Base-by-base conservation (phyloP, 2,797 vertebrate species). In the Pteronotus mesoamericanus region DNA sequence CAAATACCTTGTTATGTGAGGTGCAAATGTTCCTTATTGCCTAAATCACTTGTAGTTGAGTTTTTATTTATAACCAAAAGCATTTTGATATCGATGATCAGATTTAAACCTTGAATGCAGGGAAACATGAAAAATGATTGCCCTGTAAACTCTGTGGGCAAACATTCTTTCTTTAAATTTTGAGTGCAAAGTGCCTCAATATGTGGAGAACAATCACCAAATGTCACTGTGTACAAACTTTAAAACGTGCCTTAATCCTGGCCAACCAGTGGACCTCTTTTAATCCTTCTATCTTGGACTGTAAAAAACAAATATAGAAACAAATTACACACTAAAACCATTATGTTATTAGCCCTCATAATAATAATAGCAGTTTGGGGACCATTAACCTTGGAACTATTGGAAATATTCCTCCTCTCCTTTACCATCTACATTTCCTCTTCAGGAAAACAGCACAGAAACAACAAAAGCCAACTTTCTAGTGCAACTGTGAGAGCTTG, bases 51-150 rank as follows among this genome's bases (percentile, higher is more conserved):
- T 84, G 74, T 82, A 74, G 61, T 32, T 87, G 80, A 32, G 22
- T 59, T 94, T 96, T 94, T 84, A 66, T 88, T 90, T 78, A 83
- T 24, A 91, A 74, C 42, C 51, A 44, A 88, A 93, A 93, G 16
- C 9, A 69, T 51, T 48, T 34, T 86, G 42, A 74, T 71, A 57
- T 37, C 59, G 66, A 87, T 12, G 21, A 15, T 8, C 89, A 18
- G 18, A 77, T 92, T 90, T 79, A 66, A 53, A 71, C 39, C 53
- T 53, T 55, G 24, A 86, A 72, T 83, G 37, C 24, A 93, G 66
- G 80, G 59, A 78, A 71, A 86, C 8, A 59, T 26, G 61, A 51
- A 86, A 53, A 72, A 59, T 46, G 55, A 61, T 91, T 79, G 91
- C 37, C 53, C 61, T 86, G 53, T 79, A 83, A 91, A 48, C 16